These are phyloP conservation scores for Athrips mouffetella DNA, from an alignment of 2,888 invertebrate genomes.

Conservation along the genomic window DNA sequence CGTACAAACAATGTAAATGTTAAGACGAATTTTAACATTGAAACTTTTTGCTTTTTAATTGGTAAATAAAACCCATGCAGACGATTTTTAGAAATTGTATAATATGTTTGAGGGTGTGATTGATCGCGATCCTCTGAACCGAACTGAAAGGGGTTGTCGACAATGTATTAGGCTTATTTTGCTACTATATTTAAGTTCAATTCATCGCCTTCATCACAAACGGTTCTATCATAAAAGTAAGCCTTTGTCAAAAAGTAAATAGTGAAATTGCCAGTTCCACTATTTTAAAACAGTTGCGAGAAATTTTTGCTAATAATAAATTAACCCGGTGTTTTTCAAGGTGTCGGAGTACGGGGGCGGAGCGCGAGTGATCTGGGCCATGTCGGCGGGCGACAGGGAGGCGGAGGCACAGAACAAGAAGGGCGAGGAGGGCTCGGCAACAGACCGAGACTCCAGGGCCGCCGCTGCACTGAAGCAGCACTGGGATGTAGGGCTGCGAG, in stretches of 20 bases:
- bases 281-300: background rate
- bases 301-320: background rate
- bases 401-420: constrained; percentile 76
- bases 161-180: background rate
- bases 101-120: too few species aligned
- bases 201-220: too few species aligned
- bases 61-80: too few species aligned
- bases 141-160: too few species aligned
- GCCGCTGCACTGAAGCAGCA: constrained; percentile 65
- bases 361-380: constrained; percentile 75
- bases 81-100: too few species aligned
- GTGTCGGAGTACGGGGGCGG: constrained; percentile 72
- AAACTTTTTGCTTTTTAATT: too few species aligned
- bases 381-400: constrained; percentile 81
- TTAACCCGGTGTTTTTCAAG: constrained; percentile 35
- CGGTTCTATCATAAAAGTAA: too few species aligned
- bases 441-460: constrained; percentile 57
- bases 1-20: too few species aligned
- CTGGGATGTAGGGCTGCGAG: constrained; percentile 79
- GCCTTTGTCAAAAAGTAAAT: too few species aligned
- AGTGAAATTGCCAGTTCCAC: too few species aligned
- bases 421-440: constrained; percentile 60
- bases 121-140: too few species aligned
- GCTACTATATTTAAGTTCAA: background rate
- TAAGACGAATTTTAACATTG: too few species aligned